Evolutionary conservation across 1,140 invertebrate genomes (phyloP), one percentile per base, ranked within the genome.

Genomic region (Asobara japonica): DNA sequence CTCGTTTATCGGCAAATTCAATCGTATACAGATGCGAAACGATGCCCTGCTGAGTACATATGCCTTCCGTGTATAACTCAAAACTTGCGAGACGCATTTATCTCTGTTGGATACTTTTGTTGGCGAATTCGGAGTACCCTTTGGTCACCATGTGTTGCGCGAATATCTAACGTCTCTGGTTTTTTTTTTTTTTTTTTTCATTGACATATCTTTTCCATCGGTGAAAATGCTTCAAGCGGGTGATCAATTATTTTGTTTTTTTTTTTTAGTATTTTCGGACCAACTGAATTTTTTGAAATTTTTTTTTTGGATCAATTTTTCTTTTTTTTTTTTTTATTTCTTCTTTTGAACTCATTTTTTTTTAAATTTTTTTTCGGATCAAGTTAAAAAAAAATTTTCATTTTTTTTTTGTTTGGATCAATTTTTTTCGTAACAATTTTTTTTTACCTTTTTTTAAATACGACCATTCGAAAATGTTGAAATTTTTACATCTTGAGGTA

Each of bases 41-140:
- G 45, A 45, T 76, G 81, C 80, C 86, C 86, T 78, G 86, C 86
- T 88, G 86, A 69, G 86, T 86, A 76, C 86, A 87, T 88, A 88
- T 88, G 86, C 71, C 70, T 65, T 22, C 76, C 82, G 78, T 29
- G 18, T 36, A 31, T 60, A 29, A 18, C 31, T 33, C 66, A 16
- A 33, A 73, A 73, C 71, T 61, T 75, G 84, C 83, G 78, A 78
- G 69, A 84, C 73, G 82, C 84, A 87, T 87, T 88, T 87, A 88
- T 86, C 86, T 82, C 86, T 82, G 85, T 83, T 85, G 86, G 86
- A 88, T 86, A 84, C 84, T 82, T 86, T 88, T 88, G 85, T 86
- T 79, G 73, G 73, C 64, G 64, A 76, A 77, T 74, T 69, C 36
- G 25, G 72, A 80, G 79, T 82, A 85, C 85, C 81, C 84, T 82